These are phyloP conservation scores for Callaeas wilsoni DNA, from an alignment of 2,113 vertebrate species.

Conservation along the genomic window DNA sequence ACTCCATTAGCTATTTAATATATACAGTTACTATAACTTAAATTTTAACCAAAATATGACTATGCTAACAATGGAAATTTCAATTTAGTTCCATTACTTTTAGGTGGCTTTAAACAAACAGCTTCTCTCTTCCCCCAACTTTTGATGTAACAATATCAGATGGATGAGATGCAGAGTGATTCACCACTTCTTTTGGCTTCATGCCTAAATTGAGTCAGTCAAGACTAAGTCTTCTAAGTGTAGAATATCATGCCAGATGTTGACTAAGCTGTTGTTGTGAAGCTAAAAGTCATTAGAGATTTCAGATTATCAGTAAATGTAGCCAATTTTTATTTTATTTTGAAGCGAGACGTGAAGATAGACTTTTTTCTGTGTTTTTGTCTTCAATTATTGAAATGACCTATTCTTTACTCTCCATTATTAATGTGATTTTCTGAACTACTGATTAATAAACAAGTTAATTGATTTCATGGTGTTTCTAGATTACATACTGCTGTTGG, in stretches of 20 bases:
- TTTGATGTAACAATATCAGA: neutral
- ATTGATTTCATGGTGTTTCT: neutral
- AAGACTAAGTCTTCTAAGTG: conserved; percentile 32
- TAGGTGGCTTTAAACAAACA: neutral
- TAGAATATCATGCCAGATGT: conserved; percentile 42
- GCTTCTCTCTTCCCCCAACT: neutral
- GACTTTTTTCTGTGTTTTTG: neutral
- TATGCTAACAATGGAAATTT: neutral
- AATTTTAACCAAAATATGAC: neutral
- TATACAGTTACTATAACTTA: neutral
- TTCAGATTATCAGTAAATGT: neutral
- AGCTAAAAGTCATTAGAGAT: conserved; percentile 8
- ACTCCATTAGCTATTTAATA: neutral
- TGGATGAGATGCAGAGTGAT: neutral
- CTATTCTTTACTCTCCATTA: neutral
- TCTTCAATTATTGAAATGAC: neutral
- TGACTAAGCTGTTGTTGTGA: conserved; percentile 48
- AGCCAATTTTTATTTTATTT: conserved; percentile 10
- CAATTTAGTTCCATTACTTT: neutral
- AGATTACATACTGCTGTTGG: neutral
- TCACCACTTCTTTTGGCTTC: conserved; percentile 34
- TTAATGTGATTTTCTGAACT: neutral
- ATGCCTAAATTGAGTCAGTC: conserved; percentile 27
- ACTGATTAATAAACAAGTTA: neutral
- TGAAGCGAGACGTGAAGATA: neutral